These are phyloP conservation scores for Oxygymnocypris stewartii DNA, from an alignment of 2,113 vertebrate species.

Conservation along the genomic window DNA sequence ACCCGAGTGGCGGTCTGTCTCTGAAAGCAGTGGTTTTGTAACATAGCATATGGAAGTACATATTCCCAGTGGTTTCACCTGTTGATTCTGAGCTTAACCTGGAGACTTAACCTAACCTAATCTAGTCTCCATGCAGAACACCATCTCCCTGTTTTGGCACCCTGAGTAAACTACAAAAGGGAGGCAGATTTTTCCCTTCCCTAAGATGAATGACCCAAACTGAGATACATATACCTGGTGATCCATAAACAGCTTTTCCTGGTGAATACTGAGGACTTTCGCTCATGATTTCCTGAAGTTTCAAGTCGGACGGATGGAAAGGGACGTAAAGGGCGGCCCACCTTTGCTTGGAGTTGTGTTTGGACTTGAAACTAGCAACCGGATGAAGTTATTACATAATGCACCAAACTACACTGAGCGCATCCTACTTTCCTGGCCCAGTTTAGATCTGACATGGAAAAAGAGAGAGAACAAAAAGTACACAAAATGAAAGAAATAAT, in stretches of 20 bases:
- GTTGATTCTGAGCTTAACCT: constrained; percentile 44
- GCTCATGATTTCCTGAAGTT: constrained; percentile 49
- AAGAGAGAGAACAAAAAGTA: constrained; percentile 8
- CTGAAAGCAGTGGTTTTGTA: constrained; percentile 13
- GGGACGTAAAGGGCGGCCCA: not conserved
- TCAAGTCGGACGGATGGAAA: constrained; percentile 47
- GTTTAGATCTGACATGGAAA: constrained; percentile 37
- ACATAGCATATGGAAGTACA: constrained; percentile 17
- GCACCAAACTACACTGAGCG: not conserved
- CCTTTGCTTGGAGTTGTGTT: not conserved
- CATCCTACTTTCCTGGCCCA: constrained; percentile 47
- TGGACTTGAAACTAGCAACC: constrained; percentile 3
- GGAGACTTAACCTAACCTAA: constrained; percentile 41
- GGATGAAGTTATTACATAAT: not conserved
- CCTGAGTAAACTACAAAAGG: constrained; percentile 77
- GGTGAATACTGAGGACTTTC: constrained; percentile 14
- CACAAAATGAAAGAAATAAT: not conserved
- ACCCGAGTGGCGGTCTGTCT: constrained; percentile 16
- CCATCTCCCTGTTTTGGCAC: constrained; percentile 76
- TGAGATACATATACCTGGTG: constrained; percentile 41
- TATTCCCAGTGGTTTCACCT: constrained; percentile 31
- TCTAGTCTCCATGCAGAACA: constrained; percentile 57
- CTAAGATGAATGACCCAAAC: constrained; percentile 67
- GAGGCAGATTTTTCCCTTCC: constrained; percentile 62
- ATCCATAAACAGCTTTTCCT: constrained; percentile 39